Conservation (phyloP, 2,888 invertebrate genomes). For the Tetragnatha montana region DNA sequence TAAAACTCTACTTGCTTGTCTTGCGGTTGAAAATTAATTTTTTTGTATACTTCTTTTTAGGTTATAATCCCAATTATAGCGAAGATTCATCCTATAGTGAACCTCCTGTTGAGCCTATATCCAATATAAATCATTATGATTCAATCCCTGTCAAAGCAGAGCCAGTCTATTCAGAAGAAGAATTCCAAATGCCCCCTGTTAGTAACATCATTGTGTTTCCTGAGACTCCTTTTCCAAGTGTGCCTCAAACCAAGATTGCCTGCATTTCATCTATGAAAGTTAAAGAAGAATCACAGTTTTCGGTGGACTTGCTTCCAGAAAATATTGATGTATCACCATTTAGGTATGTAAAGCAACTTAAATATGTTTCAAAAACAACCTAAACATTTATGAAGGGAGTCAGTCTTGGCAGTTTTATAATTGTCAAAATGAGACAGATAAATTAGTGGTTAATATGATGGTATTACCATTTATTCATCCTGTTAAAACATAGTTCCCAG, state of each 20-base stretch:
- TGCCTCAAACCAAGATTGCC: not conserved
- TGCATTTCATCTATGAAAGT: not conserved
- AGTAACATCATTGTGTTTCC: not conserved
- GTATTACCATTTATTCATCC: not conserved
- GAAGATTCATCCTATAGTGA: no score
- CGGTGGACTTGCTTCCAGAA: constrained; percentile 30
- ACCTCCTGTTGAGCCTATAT: no score
- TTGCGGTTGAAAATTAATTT: no score
- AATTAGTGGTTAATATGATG: not conserved
- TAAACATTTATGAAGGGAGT: no score
- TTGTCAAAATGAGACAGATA: no score
- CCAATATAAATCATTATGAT: not conserved
- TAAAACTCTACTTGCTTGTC: no score
- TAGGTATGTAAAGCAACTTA: constrained; percentile 15
- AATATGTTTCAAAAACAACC: no score
- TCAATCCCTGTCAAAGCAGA: constrained; percentile 19
- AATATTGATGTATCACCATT: constrained; percentile 48
- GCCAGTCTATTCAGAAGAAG: not conserved
- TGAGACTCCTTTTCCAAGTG: not conserved
- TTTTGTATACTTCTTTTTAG: no score
- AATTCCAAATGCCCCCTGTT: not conserved
- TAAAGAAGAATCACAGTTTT: constrained; percentile 30
- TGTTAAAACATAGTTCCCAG: not conserved
- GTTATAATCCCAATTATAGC: no score
- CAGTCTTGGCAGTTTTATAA: no score